Conservation (phyloP, 2,797 vertebrate genomes). For the Lutjanus campechanus region DNA sequence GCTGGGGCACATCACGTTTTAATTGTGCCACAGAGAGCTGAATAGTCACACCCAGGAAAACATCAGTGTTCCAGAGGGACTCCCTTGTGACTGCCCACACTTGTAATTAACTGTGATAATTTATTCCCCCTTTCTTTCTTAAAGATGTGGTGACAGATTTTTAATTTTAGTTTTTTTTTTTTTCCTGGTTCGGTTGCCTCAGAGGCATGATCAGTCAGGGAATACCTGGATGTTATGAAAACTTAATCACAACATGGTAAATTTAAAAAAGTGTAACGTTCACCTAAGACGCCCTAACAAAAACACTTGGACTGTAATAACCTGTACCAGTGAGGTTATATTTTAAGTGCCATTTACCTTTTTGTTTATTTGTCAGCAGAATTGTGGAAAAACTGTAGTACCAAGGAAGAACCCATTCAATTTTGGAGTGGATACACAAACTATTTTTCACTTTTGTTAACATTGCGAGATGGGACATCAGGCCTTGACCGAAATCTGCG, state of each 20-base stretch:
- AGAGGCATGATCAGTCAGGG: slow-evolving; percentile 4
- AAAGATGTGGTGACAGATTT: slow-evolving; percentile 38
- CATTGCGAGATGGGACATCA: too few species aligned
- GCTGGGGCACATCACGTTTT: slow-evolving; percentile 9
- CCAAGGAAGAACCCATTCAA: too few species aligned
- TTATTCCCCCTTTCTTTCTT: slow-evolving; percentile 21
- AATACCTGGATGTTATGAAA: slow-evolving; percentile 16
- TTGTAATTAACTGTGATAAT: slow-evolving; percentile 51
- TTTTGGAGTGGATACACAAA: too few species aligned
- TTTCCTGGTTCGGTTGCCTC: not conserved
- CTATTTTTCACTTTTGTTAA: too few species aligned
- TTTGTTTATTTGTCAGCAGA: too few species aligned
- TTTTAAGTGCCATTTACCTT: too few species aligned
- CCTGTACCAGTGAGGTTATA: too few species aligned
- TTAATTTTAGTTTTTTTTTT: slow-evolving; percentile 22
- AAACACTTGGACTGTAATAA: slow-evolving; percentile 10
- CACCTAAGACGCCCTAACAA: slow-evolving; percentile 8
- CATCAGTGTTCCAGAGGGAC: slow-evolving; percentile 31
- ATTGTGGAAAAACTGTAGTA: too few species aligned
- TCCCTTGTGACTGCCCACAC: slow-evolving; percentile 30
- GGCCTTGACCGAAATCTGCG: too few species aligned
- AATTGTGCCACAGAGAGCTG: slow-evolving; percentile 55
- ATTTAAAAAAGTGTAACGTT: not conserved
- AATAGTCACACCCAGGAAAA: slow-evolving; percentile 47
- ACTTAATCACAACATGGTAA: not conserved